A percentile compares a stretch with the other conserved stretches of the same genome.
phyloP scores from a whole-genome alignment of 2,797 vertebrate genomes.

The Crocidura indochinensis region DNA sequence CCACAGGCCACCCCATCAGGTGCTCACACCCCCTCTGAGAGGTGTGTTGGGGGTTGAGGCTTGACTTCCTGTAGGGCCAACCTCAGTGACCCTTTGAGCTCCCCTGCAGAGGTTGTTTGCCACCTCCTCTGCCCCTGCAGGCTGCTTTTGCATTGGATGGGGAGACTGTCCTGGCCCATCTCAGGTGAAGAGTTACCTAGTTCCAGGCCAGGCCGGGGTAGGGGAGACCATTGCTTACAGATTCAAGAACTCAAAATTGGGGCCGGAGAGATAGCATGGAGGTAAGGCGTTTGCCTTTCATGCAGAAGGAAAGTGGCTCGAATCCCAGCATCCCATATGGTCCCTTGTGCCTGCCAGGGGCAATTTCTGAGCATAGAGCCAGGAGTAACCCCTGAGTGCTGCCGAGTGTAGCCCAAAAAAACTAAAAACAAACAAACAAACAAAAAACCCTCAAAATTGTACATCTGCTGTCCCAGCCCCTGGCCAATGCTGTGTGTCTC shows the following conservation, averaged over 20 bases:
- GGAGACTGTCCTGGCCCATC: neutral
- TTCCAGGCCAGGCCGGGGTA: neutral
- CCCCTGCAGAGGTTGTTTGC: slow-evolving; percentile 2
- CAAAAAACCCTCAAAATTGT: no score
- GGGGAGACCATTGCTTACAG: slow-evolving; percentile 24
- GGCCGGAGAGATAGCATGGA: no score
- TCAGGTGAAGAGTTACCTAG: neutral
- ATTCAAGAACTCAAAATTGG: slow-evolving; percentile 8
- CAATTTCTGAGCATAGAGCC: no score
- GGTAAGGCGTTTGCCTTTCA: no score
- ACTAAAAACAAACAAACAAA: no score
- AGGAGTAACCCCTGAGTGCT: no score
- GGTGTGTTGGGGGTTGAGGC: neutral
- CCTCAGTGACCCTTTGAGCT: neutral
- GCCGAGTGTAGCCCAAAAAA: no score
- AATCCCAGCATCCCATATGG: no score
- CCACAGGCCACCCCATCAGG: slow-evolving; percentile 78
- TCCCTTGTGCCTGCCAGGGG: no score
- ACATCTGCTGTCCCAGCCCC: neutral
- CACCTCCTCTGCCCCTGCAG: neutral
- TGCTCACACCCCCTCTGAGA: slow-evolving; percentile 71
- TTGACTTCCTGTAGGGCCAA: neutral
- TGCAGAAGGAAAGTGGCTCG: no score
- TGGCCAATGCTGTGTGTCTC: neutral
- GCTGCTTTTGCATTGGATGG: slow-evolving; percentile 1